phyloP scores from a whole-genome alignment of 2,888 invertebrate genomes.

The Cephus pulcher region DNA sequence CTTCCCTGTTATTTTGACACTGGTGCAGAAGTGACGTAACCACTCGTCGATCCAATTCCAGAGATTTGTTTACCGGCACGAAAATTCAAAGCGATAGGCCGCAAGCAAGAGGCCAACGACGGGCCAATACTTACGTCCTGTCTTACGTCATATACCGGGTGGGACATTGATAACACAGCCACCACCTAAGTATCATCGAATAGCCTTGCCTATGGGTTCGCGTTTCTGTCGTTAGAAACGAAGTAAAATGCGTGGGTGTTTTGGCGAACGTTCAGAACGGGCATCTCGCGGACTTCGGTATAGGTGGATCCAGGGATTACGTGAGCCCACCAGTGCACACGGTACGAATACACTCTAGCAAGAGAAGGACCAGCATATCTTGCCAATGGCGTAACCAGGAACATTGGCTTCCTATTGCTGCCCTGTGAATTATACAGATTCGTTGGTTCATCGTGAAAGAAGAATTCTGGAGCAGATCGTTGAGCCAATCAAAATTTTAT shows the following conservation, averaged over 20 bases:
- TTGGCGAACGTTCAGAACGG: conserved; percentile 30
- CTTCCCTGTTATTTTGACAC: background rate
- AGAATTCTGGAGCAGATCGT: background rate
- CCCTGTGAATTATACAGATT: background rate
- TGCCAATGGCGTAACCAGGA: conserved; percentile 19
- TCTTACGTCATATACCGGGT: conserved; percentile 1
- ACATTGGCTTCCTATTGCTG: background rate
- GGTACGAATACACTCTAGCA: conserved; percentile 27
- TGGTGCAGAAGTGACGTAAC: background rate
- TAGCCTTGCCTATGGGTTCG: background rate
- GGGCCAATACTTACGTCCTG: background rate
- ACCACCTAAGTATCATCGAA: background rate
- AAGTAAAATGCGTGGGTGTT: conserved; percentile 26
- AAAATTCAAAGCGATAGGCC: background rate
- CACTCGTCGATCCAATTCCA: background rate
- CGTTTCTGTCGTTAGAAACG: background rate
- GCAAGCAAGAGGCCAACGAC: background rate
- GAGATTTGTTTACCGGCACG: background rate
- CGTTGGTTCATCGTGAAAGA: background rate
- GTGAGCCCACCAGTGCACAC: conserved; percentile 29
- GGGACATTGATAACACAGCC: conserved; percentile 1
- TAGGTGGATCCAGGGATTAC: conserved; percentile 26
- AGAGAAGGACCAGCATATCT: conserved; percentile 18
- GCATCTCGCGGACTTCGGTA: conserved; percentile 12
- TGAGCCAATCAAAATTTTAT: background rate